Evolutionary conservation across 2,797 vertebrate species (phyloP), one percentile per base, ranked within the genome.

Genomic region (Nannoperca obscura): DNA sequence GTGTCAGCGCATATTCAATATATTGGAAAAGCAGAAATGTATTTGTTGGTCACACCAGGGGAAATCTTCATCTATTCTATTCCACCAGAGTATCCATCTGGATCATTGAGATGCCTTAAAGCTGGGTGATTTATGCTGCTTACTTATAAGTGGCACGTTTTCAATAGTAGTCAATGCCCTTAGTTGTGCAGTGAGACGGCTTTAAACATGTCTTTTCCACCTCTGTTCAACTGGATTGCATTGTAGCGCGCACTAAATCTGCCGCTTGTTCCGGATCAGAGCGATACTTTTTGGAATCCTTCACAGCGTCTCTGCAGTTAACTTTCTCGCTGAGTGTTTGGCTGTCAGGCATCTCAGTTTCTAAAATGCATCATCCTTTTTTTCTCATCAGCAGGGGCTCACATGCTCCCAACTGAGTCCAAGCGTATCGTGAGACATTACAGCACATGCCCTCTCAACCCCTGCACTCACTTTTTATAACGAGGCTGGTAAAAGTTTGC

Each of bases 361-460:
- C 66, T 82, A 81, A 61, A 69, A 90, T 89, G 66, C 71, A 83
- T 93, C 91, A 89, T 87, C 74, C 76, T 57, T 76, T 76, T 62
- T 57, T 70, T 60, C 32, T 79, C 69, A 71, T 81, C 38, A 70
- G 44, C 73, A 84, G 78, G 61, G 70, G 65, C 76, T 72, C 62
- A 79, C 73, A 71, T 77, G 67, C 76, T 75, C 74, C 40, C 85
- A 84, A 83, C 60, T 30, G 71, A 86, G 82, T 88, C 73, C 77
- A 32, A 54, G 77, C 86, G 76, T 79, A 81, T 78, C 36, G 30
- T 78, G 80, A 86, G 83, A 80, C 74, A 71, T 70, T 46, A n/a
- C 27, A 44, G 52, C 49, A 34, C 60, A 50, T 67, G 53, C 55
- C 54, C 54, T 36, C 66, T 38, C 57, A 66, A 36, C 50, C 38